Evolutionary conservation across 2,888 invertebrate genomes (phyloP).

Genomic region (Lepidocyrtoides sp.): DNA sequence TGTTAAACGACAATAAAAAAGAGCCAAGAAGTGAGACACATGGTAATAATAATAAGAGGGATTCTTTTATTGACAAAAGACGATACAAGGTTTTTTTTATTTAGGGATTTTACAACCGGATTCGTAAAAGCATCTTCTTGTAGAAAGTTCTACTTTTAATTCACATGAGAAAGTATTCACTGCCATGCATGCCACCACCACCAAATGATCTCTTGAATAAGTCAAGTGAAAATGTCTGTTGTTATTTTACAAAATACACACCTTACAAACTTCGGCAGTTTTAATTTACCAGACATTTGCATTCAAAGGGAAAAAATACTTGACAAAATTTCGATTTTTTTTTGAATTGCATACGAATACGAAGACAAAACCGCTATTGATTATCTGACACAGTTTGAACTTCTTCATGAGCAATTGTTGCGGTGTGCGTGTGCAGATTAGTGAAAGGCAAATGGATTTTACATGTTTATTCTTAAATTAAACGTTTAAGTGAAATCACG

Average conservation of each 20-base stretch:
- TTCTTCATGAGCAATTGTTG: background rate
- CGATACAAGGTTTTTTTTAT: no score
- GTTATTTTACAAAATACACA: background rate
- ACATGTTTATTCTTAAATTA: slow-evolving; percentile 26
- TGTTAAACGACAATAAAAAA: background rate
- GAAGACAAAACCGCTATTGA: background rate
- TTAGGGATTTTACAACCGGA: no score
- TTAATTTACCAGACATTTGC: background rate
- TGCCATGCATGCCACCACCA: no score
- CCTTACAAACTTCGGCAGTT: background rate
- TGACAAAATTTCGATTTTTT: background rate
- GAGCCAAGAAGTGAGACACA: background rate
- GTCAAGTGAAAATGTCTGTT: background rate
- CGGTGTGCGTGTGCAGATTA: background rate
- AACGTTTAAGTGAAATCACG: slow-evolving; percentile 58
- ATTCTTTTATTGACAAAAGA: no score
- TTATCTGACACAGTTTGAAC: background rate
- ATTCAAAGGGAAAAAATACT: background rate
- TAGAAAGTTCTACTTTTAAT: no score
- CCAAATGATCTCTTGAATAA: background rate
- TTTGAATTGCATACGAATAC: no score
- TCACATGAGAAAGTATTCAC: no score
- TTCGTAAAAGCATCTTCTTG: no score
- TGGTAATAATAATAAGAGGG: no score
- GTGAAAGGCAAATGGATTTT: slow-evolving; percentile 35